Evolutionary conservation across 2,888 invertebrate species (phyloP), one percentile per base, ranked within the genome.

Genomic region (Drosophila robusta): DNA sequence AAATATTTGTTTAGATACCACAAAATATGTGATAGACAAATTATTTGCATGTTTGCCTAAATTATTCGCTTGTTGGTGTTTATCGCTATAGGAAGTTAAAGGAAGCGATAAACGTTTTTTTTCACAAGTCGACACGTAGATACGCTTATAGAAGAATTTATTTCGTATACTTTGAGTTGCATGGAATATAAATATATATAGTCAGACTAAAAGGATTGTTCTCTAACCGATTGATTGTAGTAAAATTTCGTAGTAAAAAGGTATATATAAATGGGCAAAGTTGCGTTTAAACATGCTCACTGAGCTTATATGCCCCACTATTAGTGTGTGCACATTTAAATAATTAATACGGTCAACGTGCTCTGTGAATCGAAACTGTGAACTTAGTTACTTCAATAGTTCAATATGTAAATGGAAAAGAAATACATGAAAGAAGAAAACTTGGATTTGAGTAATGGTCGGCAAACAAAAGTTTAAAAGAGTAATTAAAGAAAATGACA

Each of bases 261-360:
- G 7, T 6, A 26, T 2, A 7, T 1, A 26, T 26, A 26, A 5
- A 4, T 34, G 12, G 4, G 34, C 34, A 12, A 18, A 18, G n/a
- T n/a, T 36, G 2, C n/a, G n/a, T 8, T 8, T 29, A 2, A 29
- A 29, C 3, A 22, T 3, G 22, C 22, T 22, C 22, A 22, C 34
- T 12, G 16, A 55, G 36, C 44, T n/a, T 1, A 12, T 18, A 2
- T 51, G 3, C 38, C n/a, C n/a, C 34, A 49, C 11, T 16, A 29
- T 29, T 22, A 22, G 29, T 36, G 2, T 42, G 32, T n/a, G 14
- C 1, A 50, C 24, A 68, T 72, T 66, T 61, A 64, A 70, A 50
- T 76, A 68, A 80, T 72, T 76, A 44, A 65, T 50, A 45, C 50
- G 74, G 73, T 77, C 73, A 81, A 87, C 67, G 84, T 49, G 68